Conservation (phyloP, 2,797 vertebrate genomes). For the Thripadectes ignobilis region DNA sequence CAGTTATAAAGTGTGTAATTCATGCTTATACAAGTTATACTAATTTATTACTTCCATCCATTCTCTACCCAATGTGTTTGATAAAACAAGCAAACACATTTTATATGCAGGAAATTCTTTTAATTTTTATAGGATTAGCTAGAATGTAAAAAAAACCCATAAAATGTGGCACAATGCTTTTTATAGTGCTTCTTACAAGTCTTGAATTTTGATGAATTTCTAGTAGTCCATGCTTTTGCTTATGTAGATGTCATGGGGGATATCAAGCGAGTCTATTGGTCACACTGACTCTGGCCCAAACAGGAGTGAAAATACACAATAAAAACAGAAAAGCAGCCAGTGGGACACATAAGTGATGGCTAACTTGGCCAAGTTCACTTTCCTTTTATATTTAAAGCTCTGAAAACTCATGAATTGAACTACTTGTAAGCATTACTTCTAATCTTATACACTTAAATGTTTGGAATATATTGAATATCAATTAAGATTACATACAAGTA, state of each 20-base stretch:
- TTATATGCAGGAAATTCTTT: not conserved
- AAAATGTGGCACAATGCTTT: not conserved
- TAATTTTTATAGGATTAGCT: not conserved
- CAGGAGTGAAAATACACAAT: not conserved
- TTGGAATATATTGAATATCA: not conserved
- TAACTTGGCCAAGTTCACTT: not conserved
- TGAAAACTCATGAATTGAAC: not conserved
- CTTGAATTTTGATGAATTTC: not conserved
- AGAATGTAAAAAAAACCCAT: not conserved
- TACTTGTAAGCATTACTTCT: not conserved
- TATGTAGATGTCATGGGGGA: not conserved
- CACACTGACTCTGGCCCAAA: not conserved
- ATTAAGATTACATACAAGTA: not conserved
- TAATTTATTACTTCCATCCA: not conserved
- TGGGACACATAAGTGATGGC: not conserved
- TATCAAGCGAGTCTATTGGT: not conserved
- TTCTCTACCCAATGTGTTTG: not conserved
- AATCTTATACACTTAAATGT: not conserved
- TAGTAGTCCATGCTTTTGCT: not conserved
- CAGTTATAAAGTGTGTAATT: not conserved
- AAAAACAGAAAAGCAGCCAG: not conserved
- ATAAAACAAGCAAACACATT: not conserved
- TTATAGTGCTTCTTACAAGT: not conserved
- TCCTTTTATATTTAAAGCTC: not conserved
- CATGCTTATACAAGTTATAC: not conserved